Evolutionary conservation across 2,113 vertebrate species (phyloP).

Genomic region (Mustela lutreola): DNA sequence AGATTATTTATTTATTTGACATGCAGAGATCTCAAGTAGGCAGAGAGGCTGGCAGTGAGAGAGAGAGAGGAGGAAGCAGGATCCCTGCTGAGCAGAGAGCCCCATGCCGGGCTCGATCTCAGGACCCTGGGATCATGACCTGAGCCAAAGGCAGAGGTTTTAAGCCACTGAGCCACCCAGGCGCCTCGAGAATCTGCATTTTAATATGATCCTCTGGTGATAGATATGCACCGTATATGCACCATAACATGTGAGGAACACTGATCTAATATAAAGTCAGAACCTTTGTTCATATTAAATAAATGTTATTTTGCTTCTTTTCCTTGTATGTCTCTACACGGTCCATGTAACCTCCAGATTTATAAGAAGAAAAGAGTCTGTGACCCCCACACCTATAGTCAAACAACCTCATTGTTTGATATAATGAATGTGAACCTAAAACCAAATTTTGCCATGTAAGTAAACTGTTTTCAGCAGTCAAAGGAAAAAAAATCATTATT

Average conservation of each 20-base stretch:
- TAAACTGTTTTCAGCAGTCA: not conserved
- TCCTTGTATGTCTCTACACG: not conserved
- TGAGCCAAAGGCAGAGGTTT: no score
- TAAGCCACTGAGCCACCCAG: no score
- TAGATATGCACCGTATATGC: not conserved
- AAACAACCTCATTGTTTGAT: not conserved
- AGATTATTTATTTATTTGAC: no score
- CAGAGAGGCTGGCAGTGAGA: no score
- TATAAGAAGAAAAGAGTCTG: not conserved
- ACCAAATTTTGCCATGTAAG: not conserved
- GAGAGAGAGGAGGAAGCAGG: no score
- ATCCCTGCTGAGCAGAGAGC: no score
- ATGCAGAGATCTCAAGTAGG: no score
- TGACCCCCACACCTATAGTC: accelerated
- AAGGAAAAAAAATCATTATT: not conserved
- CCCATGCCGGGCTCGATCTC: no score
- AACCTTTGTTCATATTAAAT: not conserved
- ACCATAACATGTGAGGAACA: not conserved
- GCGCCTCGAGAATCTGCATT: not conserved
- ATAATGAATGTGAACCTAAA: not conserved
- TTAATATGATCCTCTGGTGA: not conserved
- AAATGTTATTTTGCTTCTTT: not conserved
- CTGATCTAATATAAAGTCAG: not conserved
- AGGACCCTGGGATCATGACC: no score
- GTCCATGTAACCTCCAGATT: not conserved